A percentile compares a stretch with the other conserved stretches of the same genome.
Evolutionary conservation across 2,888 invertebrate genomes (phyloP).

Genomic region (Diadromus collaris): DNA sequence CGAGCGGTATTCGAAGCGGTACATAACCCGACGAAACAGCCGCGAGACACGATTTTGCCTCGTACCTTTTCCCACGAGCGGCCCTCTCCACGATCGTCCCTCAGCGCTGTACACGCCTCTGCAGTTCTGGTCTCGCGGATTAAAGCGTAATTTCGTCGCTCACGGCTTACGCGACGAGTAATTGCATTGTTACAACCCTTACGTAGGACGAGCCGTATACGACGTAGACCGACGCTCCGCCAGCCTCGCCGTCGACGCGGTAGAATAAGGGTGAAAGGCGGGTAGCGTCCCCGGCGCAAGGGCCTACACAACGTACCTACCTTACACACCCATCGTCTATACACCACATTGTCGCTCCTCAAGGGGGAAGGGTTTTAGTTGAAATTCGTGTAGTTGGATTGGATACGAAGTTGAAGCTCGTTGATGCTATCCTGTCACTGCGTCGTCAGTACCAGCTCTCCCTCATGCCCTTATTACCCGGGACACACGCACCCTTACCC

Average conservation of each 20-base stretch:
- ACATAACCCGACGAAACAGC: conserved; percentile 5
- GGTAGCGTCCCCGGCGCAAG: conserved; percentile 28
- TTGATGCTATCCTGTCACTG: conserved; percentile 68
- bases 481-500: background rate
- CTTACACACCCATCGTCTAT: background rate
- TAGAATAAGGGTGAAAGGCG: conserved; percentile 47
- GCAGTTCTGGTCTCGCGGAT: conserved; percentile 65
- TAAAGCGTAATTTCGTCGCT: conserved; percentile 75
- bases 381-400: conserved; percentile 76
- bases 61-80: conserved; percentile 16
- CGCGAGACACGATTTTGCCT: conserved; percentile 34
- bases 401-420: conserved; percentile 73
- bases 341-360: conserved; percentile 58
- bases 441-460: conserved; percentile 45
- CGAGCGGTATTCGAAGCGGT: conserved; percentile 25
- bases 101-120: conserved; percentile 50
- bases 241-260: conserved; percentile 50
- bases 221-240: conserved; percentile 23
- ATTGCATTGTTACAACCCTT: conserved; percentile 77
- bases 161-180: conserved; percentile 76
- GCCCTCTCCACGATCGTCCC: conserved; percentile 5
- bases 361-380: conserved; percentile 67
- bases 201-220: conserved; percentile 45
- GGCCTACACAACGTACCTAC: background rate
- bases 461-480: conserved; percentile 10